phyloP scores from a whole-genome alignment of 2,888 invertebrate species.

The Boloria selene region DNA sequence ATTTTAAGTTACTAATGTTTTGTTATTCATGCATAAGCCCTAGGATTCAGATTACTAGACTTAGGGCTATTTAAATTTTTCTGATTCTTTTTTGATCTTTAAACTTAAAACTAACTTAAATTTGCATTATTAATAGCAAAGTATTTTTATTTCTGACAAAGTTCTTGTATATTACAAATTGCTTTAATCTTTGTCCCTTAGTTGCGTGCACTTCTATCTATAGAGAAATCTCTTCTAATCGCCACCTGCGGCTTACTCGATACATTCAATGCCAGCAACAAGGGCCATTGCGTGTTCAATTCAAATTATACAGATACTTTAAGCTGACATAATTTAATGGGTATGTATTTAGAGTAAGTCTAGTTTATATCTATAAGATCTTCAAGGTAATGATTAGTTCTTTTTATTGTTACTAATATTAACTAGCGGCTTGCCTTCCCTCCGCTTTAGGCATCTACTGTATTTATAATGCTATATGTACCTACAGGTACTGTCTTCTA shows the following conservation, averaged over 20 bases:
- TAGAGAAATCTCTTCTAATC: conserved; percentile 62
- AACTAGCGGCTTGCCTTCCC: no score
- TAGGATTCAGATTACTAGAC: no score
- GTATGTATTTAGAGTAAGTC: conserved; percentile 24
- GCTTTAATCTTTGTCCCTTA: conserved; percentile 10
- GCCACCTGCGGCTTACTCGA: conserved; percentile 70
- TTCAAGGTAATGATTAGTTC: background rate
- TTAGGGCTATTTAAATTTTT: no score
- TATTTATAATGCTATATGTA: no score
- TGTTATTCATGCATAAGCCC: no score
- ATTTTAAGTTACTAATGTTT: no score
- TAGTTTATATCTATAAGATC: conserved; percentile 16
- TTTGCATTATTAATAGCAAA: no score
- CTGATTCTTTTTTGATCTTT: no score
- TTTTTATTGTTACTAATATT: background rate
- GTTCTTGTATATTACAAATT: no score
- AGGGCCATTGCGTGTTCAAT: conserved; percentile 66
- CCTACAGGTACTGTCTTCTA: background rate
- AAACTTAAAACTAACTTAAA: no score
- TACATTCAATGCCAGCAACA: conserved; percentile 60
- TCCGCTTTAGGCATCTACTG: no score
- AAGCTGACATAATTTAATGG: conserved; percentile 29
- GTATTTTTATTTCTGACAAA: no score
- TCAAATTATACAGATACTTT: conserved; percentile 62
- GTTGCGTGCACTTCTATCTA: conserved; percentile 54